Base-by-base conservation (phyloP, 1,140 invertebrate genomes). In the Teleopsis dalmanni region DNA sequence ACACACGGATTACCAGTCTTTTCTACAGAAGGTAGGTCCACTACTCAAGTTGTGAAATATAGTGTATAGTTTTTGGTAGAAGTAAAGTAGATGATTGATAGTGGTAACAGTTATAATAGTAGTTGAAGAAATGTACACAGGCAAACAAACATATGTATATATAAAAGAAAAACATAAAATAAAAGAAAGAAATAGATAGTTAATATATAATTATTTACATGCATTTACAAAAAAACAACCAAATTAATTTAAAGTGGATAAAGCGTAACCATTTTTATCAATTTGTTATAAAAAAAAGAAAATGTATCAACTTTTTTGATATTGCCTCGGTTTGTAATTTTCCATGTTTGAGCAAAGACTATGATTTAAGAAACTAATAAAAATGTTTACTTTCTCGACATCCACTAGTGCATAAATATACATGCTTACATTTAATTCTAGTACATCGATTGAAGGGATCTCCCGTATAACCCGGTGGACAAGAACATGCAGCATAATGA, bases 401-500 rank as follows among this genome's bases (percentile, higher is more conserved):
- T 7, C 9, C 10, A 34, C 10, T 4, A 47, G n/a, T 29, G 3
- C n/a, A 41, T 18, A 36, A 29, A 41, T 55, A 51, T 41, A 48
- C 58, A 69, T 69, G 65, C 78, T 78, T 76, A 81, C 79, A 58
- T 74, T 79, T 75, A 67, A 78, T 73, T 54, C 72, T 78, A 36
- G 61, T 63, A 63, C 87, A 89, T 57, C 75, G 73, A 33, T 78
- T 74, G 62, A 88, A 86, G 22, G 87, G 85, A 81, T 91, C 84
- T 52, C 88, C 88, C 18, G 81, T 84, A 57, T 79, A 85, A 50
- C 84, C 82, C 52, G 72, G 72, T 29, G 80, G 75, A 59, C 85
- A 87, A 55, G 79, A 85, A 65, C 88, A 91, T 53, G 87, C 85
- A 3, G 88, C 85, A 69, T 87, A 87, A 59, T 91, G 88, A 52